Evolutionary conservation across 2,113 vertebrate species (phyloP), one percentile per base, ranked within the genome.

Genomic region (Alethe diademata): DNA sequence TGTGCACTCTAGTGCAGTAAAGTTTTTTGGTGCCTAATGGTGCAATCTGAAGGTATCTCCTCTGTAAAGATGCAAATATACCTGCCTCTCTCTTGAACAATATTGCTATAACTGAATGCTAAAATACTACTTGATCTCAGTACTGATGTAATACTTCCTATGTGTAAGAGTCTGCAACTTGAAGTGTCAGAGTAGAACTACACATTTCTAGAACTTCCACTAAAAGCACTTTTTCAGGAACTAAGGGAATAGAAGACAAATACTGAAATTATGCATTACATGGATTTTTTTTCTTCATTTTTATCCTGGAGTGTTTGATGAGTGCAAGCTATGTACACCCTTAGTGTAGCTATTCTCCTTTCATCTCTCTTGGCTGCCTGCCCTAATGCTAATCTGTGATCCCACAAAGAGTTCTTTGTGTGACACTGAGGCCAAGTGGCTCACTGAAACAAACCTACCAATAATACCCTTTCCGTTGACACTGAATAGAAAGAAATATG

Each of bases 381-480:
- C 89, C 84, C 78, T 88, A 79, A 85, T 96, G 95, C 94, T 92
- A 94, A 95, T 95, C 87, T 91, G 70, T 90, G 91, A 96, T 86
- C 87, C 81, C 81, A 95, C 93, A 97, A 95, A 96, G 94, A 88
- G 61, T 66, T 75, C 94, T 97, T 95, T 96, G 87, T 96, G 78
- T 79, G 80, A 48, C 53, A 33, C 66, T 54, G 62, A 73, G 81
- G 71, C 93, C 75, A 36, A 92, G 73, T 50, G 91, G 81, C 81
- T 91, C 66, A 73, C 78, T 85, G 93, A 95, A 95, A 89, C 90
- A 92, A 95, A 76, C 78, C 70, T 94, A 81, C 94, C 79, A 92
- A 92, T 91, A 96, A 91, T 87, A 79, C 91, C 78, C 93, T 95
- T 95, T 95, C 91, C 70, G 82, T 84, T 36, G 45, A 70, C 73